Conservation (phyloP, 2,113 vertebrate species). For the Protobothrops mucrosquamatus region DNA sequence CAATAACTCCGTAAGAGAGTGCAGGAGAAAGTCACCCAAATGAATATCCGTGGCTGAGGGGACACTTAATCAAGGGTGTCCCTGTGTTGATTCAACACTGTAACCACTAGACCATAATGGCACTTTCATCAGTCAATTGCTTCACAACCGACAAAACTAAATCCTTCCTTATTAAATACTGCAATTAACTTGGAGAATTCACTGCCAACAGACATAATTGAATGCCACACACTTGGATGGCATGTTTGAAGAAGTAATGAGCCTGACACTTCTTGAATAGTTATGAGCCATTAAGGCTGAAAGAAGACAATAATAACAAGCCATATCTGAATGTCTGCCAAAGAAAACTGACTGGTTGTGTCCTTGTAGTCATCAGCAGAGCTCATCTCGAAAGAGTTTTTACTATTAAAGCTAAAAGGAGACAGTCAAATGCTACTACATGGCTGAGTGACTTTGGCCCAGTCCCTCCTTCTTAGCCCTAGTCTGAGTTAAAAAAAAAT, state of each 20-base stretch:
- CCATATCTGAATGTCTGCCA: neutral
- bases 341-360: neutral
- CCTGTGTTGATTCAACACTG: neutral
- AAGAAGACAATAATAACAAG: neutral
- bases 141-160: neutral
- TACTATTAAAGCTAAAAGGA: neutral
- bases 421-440: neutral
- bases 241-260: neutral
- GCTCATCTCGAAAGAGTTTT: neutral
- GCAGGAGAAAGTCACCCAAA: neutral
- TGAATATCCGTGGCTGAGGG: too few species aligned
- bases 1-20: neutral
- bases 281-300: neutral
- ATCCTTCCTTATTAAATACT: neutral
- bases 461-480: neutral
- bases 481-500: neutral
- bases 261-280: neutral
- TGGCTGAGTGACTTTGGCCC: neutral
- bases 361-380: neutral
- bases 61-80: neutral
- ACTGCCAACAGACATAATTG: neutral
- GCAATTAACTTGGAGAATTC: neutral
- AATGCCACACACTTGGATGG: neutral
- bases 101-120: neutral
- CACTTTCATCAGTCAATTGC: neutral